Evolutionary conservation across 1,140 invertebrate genomes (phyloP).

Genomic region (Samia ricini): DNA sequence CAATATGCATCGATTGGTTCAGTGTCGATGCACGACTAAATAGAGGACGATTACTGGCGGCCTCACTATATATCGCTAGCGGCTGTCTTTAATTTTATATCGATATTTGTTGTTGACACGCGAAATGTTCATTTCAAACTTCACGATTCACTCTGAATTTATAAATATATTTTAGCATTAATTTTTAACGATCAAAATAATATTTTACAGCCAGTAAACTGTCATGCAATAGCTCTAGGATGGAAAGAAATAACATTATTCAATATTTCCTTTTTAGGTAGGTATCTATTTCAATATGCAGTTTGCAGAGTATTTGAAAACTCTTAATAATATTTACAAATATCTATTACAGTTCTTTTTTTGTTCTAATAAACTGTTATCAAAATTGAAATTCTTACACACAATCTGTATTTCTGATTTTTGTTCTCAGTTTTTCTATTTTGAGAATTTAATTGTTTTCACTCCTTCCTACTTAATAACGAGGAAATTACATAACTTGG

Average conservation of each 20-base stretch:
- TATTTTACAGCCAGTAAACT: not conserved
- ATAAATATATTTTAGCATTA: slow-evolving; percentile 26
- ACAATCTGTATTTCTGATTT: too few relatives aligned
- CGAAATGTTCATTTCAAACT: slow-evolving; percentile 31
- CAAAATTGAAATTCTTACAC: too few relatives aligned
- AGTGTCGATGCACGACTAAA: slow-evolving; percentile 21
- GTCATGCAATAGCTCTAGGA: not conserved
- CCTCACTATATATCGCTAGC: slow-evolving; percentile 31
- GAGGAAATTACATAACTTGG: too few relatives aligned
- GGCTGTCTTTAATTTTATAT: slow-evolving; percentile 54
- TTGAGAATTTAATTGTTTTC: too few relatives aligned
- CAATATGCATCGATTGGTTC: slow-evolving; percentile 43
- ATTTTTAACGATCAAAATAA: slow-evolving; percentile 3
- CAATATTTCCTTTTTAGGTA: too few relatives aligned
- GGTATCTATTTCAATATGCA: too few relatives aligned
- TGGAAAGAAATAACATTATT: not conserved
- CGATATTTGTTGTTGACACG: slow-evolving; percentile 27
- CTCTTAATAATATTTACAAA: too few relatives aligned
- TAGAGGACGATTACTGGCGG: slow-evolving; percentile 25
- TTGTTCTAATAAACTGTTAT: too few relatives aligned
- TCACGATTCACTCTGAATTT: slow-evolving; percentile 23
- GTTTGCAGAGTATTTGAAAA: too few relatives aligned
- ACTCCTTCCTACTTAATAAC: too few relatives aligned
- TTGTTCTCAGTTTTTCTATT: too few relatives aligned
- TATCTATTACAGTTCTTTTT: too few relatives aligned